Evolutionary conservation across 2,888 invertebrate genomes (phyloP), one percentile per base, ranked within the genome.

Genomic region (Tachystola acroxantha): DNA sequence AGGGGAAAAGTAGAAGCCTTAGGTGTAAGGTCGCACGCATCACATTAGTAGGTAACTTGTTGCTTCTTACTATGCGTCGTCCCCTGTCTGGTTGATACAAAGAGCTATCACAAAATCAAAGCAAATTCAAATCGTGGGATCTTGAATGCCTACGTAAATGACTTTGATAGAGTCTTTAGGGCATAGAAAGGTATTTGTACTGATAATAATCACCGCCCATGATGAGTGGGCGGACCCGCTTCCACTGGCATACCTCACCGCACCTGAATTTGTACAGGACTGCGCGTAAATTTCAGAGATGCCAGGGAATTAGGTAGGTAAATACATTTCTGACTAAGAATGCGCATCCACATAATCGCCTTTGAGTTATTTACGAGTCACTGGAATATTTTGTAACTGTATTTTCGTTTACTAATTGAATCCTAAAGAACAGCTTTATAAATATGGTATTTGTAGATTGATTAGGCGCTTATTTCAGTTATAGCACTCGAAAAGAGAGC

Each of bases 301-400:
- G 12, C 28, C 28, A 11, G 12, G 28, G 28, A 28, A 2, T 28
- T 28, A 28, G 28, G 24, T 6, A 16, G 16, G 25, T 25, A 25
- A 25, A 25, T 25, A 25, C n/a, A 10, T 25, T 25, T 25, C 25
- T 28, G 28, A 12, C 28, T 28, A 12, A 13, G 28, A 28, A 28
- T 28, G 28, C 28, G 28, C 9, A 28, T 28, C 28, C 28, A 28
- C 10, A 10, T 28, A 28, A 28, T 28, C 28, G 28, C 28, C 28
- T 28, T 28, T 28, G 28, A 28, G 28, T 28, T 28, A 28, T 28
- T 28, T 28, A 28, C 10, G 11, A 12, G 26, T 7, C 13, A 28
- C 12, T 13, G 11, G 28, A 28, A 13, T 12, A 12, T 11, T 10
- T 12, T 28, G 7, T 24, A 24, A n/a, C n/a, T 25, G 12, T 12